Percentiles rank a stretch among this genome's conserved stretches.
These are phyloP conservation scores for Spialia ferax DNA, from an alignment of 2,888 invertebrate genomes.

Conservation along the genomic window DNA sequence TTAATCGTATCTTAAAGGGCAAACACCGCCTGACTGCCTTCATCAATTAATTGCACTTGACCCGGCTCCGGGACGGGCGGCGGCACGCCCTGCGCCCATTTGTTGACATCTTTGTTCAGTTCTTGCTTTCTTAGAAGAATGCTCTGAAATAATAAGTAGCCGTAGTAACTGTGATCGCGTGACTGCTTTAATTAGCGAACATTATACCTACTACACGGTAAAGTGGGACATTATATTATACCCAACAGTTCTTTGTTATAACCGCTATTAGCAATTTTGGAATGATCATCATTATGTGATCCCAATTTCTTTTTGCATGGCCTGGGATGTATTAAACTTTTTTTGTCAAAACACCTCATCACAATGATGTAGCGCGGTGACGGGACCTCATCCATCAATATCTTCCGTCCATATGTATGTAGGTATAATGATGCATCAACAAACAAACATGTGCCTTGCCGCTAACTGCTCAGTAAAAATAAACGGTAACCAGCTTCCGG, in stretches of 20 bases:
- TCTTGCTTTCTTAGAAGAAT: not conserved
- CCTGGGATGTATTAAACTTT: no score
- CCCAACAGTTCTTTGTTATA: not conserved
- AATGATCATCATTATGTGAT: no score
- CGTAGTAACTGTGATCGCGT: not conserved
- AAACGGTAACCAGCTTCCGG: constrained; percentile 22
- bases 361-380: no score
- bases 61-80: not conserved
- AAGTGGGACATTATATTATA: no score
- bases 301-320: no score
- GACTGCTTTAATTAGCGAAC: not conserved
- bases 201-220: not conserved
- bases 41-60: constrained; percentile 24
- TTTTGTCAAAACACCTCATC: no score
- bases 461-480: constrained; percentile 22
- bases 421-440: not conserved
- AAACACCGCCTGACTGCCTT: constrained; percentile 9
- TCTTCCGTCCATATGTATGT: not conserved
- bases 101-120: not conserved
- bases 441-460: not conserved
- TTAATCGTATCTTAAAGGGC: not conserved
- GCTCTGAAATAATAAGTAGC: not conserved
- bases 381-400: constrained; percentile 8
- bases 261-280: not conserved
- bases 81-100: not conserved